Evolutionary conservation across 2,888 invertebrate genomes (phyloP).

Genomic region (Rhagonycha fulva): DNA sequence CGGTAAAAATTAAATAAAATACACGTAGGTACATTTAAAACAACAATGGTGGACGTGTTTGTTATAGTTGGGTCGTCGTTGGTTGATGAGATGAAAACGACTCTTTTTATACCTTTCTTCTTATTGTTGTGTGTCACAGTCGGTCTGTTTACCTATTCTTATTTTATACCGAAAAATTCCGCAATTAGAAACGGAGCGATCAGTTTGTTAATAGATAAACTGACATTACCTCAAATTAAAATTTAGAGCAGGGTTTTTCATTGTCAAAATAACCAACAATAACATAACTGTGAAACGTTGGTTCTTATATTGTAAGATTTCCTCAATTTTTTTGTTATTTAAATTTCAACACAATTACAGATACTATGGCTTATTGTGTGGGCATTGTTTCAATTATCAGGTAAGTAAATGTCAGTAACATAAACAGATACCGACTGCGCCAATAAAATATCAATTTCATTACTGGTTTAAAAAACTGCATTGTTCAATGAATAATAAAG

Average conservation of each 20-base stretch:
- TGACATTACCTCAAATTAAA: background rate
- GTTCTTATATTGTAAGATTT: background rate
- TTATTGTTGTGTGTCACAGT: slow-evolving; percentile 30
- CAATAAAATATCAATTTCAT: background rate
- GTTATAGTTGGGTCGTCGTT: slow-evolving; percentile 14
- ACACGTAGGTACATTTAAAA: slow-evolving; percentile 28
- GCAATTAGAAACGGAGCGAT: slow-evolving; percentile 32
- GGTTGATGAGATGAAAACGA: slow-evolving; percentile 22
- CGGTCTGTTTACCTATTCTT: slow-evolving; percentile 32
- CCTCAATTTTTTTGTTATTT: background rate
- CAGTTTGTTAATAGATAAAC: slow-evolving; percentile 17
- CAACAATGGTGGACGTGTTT: slow-evolving; percentile 30
- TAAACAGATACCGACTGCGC: background rate
- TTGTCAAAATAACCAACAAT: background rate
- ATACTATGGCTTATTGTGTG: background rate
- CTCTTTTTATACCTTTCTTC: slow-evolving; percentile 26
- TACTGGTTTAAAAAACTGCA: background rate
- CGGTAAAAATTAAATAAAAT: slow-evolving; percentile 21
- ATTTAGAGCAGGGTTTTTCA: background rate
- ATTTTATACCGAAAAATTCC: slow-evolving; percentile 26
- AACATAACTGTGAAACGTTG: background rate
- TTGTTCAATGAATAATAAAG: background rate
- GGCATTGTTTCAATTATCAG: background rate
- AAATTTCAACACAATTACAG: background rate
- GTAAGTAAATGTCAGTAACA: background rate